Evolutionary conservation across 2,113 vertebrate genomes (phyloP), one percentile per base, ranked within the genome.

Genomic region (Caranx melampygus): DNA sequence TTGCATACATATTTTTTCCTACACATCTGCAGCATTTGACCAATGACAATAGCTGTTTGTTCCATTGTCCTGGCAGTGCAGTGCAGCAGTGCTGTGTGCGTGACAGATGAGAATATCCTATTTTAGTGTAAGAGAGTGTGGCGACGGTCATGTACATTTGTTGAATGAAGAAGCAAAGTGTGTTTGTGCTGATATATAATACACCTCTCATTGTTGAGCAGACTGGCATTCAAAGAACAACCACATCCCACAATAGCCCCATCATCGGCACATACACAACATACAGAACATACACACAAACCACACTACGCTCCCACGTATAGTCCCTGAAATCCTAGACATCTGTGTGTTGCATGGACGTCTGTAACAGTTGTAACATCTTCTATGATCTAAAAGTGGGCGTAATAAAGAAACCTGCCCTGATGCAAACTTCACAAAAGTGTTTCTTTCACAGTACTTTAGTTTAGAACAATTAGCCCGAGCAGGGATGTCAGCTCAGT

Each of bases 151-250:
- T 44, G 37, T 51, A 21, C 54, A 58, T 63, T 40, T 71, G 49
- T 77, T 54, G 71, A 75, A 71, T 77, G 75, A 87, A 84, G 75
- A 57, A 42, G 26, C n/a, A 67, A 62, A 79, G 77, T 67, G 67
- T 83, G 78, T 79, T 61, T 47, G 60, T 65, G 62, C 49, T 75
- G 78, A 80, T 82, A 75, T 55, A 83, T 72, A 78, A 75, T 62
- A 79, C 78, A 86, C 73, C 70, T 61, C 52, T 55, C 62, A 77
- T 85, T 86, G 88, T 78, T 74, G 63, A 64, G 77, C 65, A 66
- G 74, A 64, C 84, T 76, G 79, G 47, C 66, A 68, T 61, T 35
- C 61, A 75, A 47, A 74, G 67, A 79, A 81, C 67, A 64, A 66
- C 72, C 67, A 45, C 72, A 63, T 67, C 73, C 64, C 66, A 79